Base-by-base conservation (phyloP, 1,140 invertebrate species). In the Zaprionus gabonicus region DNA sequence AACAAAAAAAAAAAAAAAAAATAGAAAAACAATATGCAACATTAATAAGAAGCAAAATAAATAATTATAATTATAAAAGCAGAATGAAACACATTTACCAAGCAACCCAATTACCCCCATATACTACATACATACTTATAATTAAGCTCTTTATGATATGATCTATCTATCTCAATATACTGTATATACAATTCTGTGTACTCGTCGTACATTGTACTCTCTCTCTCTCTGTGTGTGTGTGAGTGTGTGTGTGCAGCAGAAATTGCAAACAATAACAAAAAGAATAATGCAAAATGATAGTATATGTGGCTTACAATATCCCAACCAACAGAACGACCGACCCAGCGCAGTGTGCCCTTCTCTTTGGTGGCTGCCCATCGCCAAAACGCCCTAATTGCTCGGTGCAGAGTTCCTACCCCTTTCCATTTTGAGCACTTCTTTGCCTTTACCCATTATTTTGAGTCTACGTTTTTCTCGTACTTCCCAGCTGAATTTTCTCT, bases 231-330 rank as follows among this genome's bases (percentile, higher is more conserved):
- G 3, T 38, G 12, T 38, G 12, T 38, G 3, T 13, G 10, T 36
- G 15, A 0, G n/a, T 60, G 28, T 58, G 20, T 71, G 51, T 65
- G 27, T 59, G 82, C 67, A 86, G 75, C 74, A 78, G 70, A 84
- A 80, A 84, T 84, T 84, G 81, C 77, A 84, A 84, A 74, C 82
- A 82, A 76, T 55, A 78, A 78, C 69, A 77, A 71, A 78, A 58
- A 68, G 57, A 70, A 70, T 55, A 71, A 64, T 64, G 58, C 34
- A 34, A 62, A 49, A 53, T 81, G 56, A 64, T 81, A 67, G 81
- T 70, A 78, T 71, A 78, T 81, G 78, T 66, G 65, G 82, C 69
- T 73, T 75, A 78, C 68, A 81, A 66, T 25, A 27, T 38, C 44
- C 41, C 41, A 73, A 69, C 59, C 55, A 70, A 44, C 66, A 36